phyloP scores from a whole-genome alignment of 2,113 vertebrate species.

The Alaudala cheleensis region DNA sequence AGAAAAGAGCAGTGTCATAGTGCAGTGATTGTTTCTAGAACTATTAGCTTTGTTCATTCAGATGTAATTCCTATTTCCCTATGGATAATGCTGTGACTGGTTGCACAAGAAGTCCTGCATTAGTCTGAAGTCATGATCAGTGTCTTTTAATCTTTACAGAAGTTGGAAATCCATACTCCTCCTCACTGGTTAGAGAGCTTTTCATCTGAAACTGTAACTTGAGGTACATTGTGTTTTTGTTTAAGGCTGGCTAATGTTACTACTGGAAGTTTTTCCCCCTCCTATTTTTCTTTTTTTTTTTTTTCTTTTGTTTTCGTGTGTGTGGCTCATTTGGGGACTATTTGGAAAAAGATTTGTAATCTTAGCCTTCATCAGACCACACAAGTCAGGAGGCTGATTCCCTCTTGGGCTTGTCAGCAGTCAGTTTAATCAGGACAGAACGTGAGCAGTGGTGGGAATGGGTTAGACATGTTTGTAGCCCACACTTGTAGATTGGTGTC shows the following conservation, averaged over 20 bases:
- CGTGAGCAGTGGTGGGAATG: neutral
- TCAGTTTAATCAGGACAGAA: slow-evolving; percentile 36
- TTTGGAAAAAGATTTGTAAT: slow-evolving; percentile 52
- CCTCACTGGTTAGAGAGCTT: neutral
- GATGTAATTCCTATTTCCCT: neutral
- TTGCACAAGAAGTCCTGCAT: neutral
- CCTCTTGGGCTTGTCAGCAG: slow-evolving; percentile 46
- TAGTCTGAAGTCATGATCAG: neutral
- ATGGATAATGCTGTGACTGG: neutral
- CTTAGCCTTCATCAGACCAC: slow-evolving; percentile 59
- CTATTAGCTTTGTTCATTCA: neutral
- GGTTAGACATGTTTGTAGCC: slow-evolving; percentile 22
- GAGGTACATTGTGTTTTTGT: slow-evolving; percentile 56
- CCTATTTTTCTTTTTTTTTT: neutral
- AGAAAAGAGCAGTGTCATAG: neutral
- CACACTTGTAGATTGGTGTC: slow-evolving; percentile 32
- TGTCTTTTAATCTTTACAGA: neutral
- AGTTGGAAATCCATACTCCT: slow-evolving; percentile 11
- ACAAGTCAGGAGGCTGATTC: slow-evolving; percentile 58
- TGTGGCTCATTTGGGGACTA: slow-evolving; percentile 16
- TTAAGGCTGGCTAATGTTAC: slow-evolving; percentile 48
- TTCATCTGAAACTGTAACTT: slow-evolving; percentile 44
- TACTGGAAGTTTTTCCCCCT: neutral
- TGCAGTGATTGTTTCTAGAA: neutral
- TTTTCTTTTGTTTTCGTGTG: neutral